Evolutionary conservation across 2,888 invertebrate genomes (phyloP), one percentile per base, ranked within the genome.

Genomic region (Hypsopygia costalis): DNA sequence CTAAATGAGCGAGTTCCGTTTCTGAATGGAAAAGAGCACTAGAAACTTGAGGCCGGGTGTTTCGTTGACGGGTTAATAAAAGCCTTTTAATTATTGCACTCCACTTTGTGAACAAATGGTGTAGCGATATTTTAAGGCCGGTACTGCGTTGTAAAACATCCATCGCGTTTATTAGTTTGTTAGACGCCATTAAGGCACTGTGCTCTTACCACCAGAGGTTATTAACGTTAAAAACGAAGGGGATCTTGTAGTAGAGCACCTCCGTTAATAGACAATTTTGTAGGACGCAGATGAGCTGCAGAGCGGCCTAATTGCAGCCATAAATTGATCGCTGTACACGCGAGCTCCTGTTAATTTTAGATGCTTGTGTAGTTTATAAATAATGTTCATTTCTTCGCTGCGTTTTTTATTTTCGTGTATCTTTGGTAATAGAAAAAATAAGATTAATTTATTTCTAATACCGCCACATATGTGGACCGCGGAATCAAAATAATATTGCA

Each of bases 211-310:
- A 10, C 20, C 9, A 3, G 21, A 20, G 20, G 21, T 16, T 28
- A 28, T 28, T 36, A 29, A 6, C 29, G 29, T 30, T 36, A 25
- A 16, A 21, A 21, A 31, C 11, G 30, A 21, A 25, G 7, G 16
- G 25, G 25, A 1, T 25, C 5, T 25, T 16, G 29, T 12, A 20
- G 11, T 6, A 9, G 11, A 11, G 4, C 12, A 10, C 10, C 36
- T 16, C 7, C 28, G 29, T 9, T 29, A 36, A 29, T 30, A 37
- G 30, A 30, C 31, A 37, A 37, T 37, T 37, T 30, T 21, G 30
- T 11, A 37, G 36, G 21, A 30, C 11, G 30, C 30, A 30, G 30
- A 36, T 36, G 29, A 36, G 30, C 21, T 8, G 25, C 25, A n/a
- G 5, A 7, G 36, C 22, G 11, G 30, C 30, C 30, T 37, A 31